These are phyloP conservation scores for Sebastes goodei DNA, from an alignment of 2,797 vertebrate species.

Conservation along the genomic window DNA sequence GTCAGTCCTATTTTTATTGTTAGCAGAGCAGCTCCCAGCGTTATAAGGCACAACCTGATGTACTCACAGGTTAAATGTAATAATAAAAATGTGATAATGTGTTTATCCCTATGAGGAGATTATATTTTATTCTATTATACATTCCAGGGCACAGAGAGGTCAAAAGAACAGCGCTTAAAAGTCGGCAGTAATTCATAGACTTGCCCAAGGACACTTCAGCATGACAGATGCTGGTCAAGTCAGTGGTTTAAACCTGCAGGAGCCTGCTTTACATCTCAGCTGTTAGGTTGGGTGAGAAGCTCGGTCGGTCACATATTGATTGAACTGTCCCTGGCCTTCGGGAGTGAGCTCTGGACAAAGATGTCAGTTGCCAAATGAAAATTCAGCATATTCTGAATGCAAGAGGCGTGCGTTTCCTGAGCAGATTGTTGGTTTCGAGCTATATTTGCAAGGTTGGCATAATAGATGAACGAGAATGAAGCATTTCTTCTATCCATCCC, in stretches of 20 bases:
- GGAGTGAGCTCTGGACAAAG: constrained; percentile 46
- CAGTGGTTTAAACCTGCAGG: constrained; percentile 16
- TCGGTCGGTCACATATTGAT: constrained; percentile 66
- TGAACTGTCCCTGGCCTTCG: constrained; percentile 38
- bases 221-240: constrained; percentile 40
- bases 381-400: constrained; percentile 31
- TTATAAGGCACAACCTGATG: neutral
- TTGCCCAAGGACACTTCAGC: constrained; percentile 48
- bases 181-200: constrained; percentile 42
- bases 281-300: constrained; percentile 39
- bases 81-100: constrained; percentile 20
- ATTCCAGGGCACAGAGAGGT: constrained; percentile 15
- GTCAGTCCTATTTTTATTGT: constrained; percentile 4
- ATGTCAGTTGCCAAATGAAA: constrained; percentile 51
- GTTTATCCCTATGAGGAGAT: constrained; percentile 26
- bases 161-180: constrained; percentile 29
- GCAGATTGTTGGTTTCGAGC: constrained; percentile 19
- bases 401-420: neutral
- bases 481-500: neutral
- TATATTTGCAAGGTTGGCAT: constrained; percentile 42
- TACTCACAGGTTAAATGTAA: constrained; percentile 9
- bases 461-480: constrained; percentile 30
- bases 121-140: neutral
- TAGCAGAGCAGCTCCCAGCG: neutral
- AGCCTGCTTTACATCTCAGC: constrained; percentile 46